Conservation (phyloP, 1,140 invertebrate species). For the Trichonephila clavata region DNA sequence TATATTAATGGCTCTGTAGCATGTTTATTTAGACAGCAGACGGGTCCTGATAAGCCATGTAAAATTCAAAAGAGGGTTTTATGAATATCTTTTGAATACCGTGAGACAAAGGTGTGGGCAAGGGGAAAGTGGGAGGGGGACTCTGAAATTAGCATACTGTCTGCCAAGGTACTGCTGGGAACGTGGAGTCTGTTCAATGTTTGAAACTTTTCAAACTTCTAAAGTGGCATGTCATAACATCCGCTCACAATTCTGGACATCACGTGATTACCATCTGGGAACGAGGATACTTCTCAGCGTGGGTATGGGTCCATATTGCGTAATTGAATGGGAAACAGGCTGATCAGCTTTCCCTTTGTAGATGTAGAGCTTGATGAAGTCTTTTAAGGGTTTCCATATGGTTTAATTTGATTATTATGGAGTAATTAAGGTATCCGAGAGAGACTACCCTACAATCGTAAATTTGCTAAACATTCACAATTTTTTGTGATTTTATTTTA, state of each 20-base stretch:
- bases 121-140: background rate
- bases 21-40: background rate
- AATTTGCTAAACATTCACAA: too few species aligned
- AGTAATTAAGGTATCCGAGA: too few species aligned
- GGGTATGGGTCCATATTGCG: conserved; percentile 29
- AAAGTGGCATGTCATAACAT: conserved; percentile 58
- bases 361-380: too few species aligned
- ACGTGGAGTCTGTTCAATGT: conserved; percentile 7
- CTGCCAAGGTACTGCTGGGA: background rate
- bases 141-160: conserved; percentile 47
- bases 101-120: background rate
- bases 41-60: background rate
- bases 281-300: background rate
- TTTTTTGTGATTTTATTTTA: too few species aligned
- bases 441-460: too few species aligned
- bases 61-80: conserved; percentile 26
- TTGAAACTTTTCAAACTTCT: conserved; percentile 13
- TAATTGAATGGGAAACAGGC: background rate
- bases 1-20: background rate
- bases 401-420: too few species aligned
- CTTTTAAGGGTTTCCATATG: too few species aligned
- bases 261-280: conserved; percentile 35
- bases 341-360: too few species aligned
- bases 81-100: conserved; percentile 29
- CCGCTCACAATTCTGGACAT: conserved; percentile 54